Evolutionary conservation across 2,888 invertebrate species (phyloP).

Genomic region (Hetaerina titia): DNA sequence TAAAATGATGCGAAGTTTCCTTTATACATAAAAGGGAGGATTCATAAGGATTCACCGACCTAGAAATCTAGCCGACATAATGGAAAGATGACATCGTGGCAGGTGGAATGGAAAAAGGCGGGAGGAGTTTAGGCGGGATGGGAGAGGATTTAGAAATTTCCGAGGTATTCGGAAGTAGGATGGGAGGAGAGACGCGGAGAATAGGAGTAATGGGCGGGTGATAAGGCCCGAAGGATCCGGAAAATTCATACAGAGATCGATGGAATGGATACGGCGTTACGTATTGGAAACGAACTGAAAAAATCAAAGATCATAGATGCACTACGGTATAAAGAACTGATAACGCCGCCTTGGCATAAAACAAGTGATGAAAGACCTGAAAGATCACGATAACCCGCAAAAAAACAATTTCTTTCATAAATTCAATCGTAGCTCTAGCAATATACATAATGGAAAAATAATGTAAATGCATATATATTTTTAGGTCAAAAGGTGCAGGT

Average conservation of each 20-base stretch:
- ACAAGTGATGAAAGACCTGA: too few relatives aligned
- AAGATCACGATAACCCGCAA: background rate
- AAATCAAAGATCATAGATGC: background rate
- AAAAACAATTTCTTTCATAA: background rate
- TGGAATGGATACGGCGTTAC: background rate
- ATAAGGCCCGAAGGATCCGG: background rate
- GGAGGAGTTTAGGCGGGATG: background rate
- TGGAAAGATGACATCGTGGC: background rate
- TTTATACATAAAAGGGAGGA: constrained; percentile 22
- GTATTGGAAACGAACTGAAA: background rate
- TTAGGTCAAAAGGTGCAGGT: background rate
- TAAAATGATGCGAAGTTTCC: background rate
- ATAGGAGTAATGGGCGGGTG: background rate
- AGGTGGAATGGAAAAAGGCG: background rate
- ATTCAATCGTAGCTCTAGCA: background rate
- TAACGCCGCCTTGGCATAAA: background rate
- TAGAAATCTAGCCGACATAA: constrained; percentile 56
- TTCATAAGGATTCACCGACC: constrained; percentile 64
- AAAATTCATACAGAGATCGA: background rate
- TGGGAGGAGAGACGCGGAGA: background rate
- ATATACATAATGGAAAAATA: background rate
- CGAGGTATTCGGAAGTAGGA: background rate
- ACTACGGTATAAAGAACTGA: background rate
- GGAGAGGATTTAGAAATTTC: background rate
- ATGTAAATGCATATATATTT: background rate